These are phyloP conservation scores for Porites lobata DNA, from an alignment of 92 coral and sea anemone species.

Conservation along the genomic window DNA sequence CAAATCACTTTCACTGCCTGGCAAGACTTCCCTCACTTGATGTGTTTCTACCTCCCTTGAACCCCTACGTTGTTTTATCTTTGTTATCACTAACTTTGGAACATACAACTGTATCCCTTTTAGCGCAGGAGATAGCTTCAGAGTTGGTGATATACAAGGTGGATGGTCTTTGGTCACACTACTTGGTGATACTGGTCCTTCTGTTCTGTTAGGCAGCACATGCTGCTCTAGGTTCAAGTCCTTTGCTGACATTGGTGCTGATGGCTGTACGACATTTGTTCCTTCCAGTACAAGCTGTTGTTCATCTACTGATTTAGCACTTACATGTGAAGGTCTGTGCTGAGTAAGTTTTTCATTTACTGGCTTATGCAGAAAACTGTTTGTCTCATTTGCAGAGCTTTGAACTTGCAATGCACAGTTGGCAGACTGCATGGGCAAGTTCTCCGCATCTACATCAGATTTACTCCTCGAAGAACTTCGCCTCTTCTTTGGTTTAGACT, in stretches of 20 bases:
- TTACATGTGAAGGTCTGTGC: conserved; percentile 48
- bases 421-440: not conserved
- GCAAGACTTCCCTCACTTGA: conserved; percentile 87
- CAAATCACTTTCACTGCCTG: conserved; percentile 68
- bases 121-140: conserved; percentile 30
- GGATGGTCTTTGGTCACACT: not conserved
- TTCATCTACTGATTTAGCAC: conserved; percentile 42
- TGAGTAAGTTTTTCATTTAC: conserved; percentile 6
- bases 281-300: not conserved
- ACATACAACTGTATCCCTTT: conserved; percentile 82
- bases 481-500: conserved; percentile 31
- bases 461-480: conserved; percentile 41
- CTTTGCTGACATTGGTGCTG: conserved; percentile 43
- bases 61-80: conserved; percentile 85
- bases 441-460: conserved; percentile 27
- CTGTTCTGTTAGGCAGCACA: conserved; percentile 31
- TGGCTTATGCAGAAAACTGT: not conserved
- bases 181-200: not conserved
- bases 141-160: conserved; percentile 20
- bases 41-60: conserved; percentile 90
- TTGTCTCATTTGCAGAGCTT: not conserved
- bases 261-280: not conserved
- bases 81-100: conserved; percentile 94
- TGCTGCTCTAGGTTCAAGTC: conserved; percentile 18
- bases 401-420: not conserved